phyloP scores from a whole-genome alignment of 2,797 vertebrate genomes.

The Sparidentex hasta region DNA sequence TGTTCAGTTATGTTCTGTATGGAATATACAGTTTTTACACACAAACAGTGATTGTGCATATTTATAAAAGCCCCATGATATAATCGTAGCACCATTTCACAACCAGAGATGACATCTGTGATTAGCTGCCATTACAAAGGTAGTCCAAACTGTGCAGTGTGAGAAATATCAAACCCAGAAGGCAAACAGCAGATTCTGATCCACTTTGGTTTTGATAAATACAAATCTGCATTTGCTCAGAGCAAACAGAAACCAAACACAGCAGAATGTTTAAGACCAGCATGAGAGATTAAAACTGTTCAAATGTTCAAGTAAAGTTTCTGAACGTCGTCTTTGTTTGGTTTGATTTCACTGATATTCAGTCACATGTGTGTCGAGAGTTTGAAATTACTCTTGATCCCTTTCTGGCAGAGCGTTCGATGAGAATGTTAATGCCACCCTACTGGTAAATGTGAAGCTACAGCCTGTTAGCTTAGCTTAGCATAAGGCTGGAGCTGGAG shows the following conservation, averaged over 20 bases:
- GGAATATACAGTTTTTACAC: neutral
- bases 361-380: too few species aligned
- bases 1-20: neutral
- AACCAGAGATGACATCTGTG: neutral
- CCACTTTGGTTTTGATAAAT: neutral
- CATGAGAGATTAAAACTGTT: neutral
- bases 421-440: neutral
- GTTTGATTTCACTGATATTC: too few species aligned
- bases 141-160: neutral
- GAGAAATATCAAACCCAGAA: neutral
- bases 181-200: neutral
- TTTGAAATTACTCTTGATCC: too few species aligned
- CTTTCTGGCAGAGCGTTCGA: neutral
- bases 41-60: conserved; percentile 1
- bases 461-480: neutral
- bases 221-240: neutral
- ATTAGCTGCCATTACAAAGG: conserved; percentile 31
- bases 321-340: too few species aligned
- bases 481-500: neutral
- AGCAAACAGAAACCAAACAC: neutral
- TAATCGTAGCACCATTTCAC: neutral
- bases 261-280: neutral
- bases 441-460: neutral
- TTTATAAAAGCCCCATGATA: neutral
- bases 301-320: too few species aligned